Evolutionary conservation across 1,140 invertebrate species (phyloP).

Genomic region (Copidosoma floridanum): DNA sequence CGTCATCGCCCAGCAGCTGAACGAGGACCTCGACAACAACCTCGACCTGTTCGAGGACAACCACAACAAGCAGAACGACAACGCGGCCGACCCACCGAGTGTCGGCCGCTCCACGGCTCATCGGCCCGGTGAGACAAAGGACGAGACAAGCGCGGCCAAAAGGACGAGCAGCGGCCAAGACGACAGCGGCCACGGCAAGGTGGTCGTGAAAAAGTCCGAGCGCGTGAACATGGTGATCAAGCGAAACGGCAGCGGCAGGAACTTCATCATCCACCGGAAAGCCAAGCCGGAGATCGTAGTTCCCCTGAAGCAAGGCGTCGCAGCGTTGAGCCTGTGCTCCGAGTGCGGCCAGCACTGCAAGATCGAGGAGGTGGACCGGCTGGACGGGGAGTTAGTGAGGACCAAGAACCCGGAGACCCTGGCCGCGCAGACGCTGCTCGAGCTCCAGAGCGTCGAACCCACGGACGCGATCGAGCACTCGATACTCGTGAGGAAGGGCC

Average conservation of each 20-base stretch:
- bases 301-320: neutral
- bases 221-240: neutral
- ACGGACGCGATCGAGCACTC: constrained; percentile 1
- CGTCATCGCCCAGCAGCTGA: no score
- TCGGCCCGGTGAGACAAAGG: no score
- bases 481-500: neutral
- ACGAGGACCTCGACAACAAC: no score
- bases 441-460: constrained; percentile 3
- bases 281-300: neutral
- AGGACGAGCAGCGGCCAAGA: no score
- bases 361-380: neutral
- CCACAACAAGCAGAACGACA: no score
- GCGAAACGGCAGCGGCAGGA: neutral
- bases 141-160: no score
- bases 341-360: constrained; percentile 1
- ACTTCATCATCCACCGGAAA: no score
- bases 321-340: constrained; percentile 4
- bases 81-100: no score
- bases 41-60: no score
- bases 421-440: constrained; percentile 12
- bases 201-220: no score
- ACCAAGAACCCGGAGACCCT: constrained; percentile 2
- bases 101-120: no score
- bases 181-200: no score
- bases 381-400: neutral